Percentiles rank a stretch among this genome's conserved stretches.
phyloP scores from a whole-genome alignment of 53 echinoderm and acorn worm species.

The Zoroaster sp. region DNA sequence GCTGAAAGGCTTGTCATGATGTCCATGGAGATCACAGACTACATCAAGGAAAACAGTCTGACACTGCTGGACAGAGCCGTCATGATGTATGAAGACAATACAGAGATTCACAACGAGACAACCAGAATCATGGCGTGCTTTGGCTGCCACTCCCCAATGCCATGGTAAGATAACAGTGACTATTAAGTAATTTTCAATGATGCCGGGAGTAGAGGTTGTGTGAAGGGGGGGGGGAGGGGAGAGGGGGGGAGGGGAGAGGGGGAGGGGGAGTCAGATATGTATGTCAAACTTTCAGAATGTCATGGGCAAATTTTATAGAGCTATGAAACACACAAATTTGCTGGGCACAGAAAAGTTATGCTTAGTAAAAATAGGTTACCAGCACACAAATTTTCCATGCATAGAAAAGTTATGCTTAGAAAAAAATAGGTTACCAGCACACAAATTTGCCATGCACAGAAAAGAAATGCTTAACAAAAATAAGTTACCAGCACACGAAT shows the following conservation, averaged over 20 bases:
- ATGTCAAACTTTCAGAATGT: background rate
- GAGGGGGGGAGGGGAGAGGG: too few species aligned
- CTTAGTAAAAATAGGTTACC: background rate
- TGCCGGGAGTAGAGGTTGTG: background rate
- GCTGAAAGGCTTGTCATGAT: slow-evolving; percentile 69
- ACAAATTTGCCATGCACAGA: background rate
- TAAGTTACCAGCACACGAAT: background rate
- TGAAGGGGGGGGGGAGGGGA: too few species aligned
- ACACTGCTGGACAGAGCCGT: slow-evolving; percentile 54
- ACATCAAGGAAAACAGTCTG: slow-evolving; percentile 84
- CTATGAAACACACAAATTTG: background rate
- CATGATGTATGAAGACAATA: slow-evolving; percentile 21
- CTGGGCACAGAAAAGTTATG: background rate
- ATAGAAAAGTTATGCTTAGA: background rate
- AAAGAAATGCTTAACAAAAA: too few species aligned
- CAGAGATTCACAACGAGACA: slow-evolving; percentile 62
- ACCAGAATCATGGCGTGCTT: slow-evolving; percentile 81
- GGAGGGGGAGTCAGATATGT: too few species aligned
- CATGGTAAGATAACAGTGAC: background rate
- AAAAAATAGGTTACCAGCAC: background rate
- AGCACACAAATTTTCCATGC: background rate
- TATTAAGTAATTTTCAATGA: background rate
- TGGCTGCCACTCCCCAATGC: slow-evolving; percentile 68
- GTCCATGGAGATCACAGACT: slow-evolving; percentile 70
- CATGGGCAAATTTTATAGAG: background rate